Evolutionary conservation across 2,113 vertebrate genomes (phyloP).

Genomic region (Leptosomus discolor): DNA sequence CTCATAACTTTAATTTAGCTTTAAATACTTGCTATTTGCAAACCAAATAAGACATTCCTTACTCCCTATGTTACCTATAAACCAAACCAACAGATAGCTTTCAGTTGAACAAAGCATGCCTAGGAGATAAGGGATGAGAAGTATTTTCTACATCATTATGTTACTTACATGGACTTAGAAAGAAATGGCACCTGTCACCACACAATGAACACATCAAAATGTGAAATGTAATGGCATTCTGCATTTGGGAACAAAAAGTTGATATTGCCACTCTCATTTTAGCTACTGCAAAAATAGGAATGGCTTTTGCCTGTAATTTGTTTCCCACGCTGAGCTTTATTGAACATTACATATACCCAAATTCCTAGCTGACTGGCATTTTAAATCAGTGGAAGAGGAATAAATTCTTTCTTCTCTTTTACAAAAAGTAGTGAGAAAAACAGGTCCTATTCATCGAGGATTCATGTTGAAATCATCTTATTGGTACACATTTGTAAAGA

Average conservation of each 20-base stretch:
- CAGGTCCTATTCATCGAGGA: background rate
- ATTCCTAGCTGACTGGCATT: background rate
- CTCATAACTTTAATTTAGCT: constrained; percentile 37
- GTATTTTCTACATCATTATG: background rate
- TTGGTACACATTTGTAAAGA: background rate
- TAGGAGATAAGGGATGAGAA: background rate
- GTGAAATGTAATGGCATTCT: background rate
- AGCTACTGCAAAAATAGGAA: background rate
- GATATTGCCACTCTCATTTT: background rate
- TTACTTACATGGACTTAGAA: background rate
- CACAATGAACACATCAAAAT: background rate
- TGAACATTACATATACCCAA: background rate
- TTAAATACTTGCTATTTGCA: constrained; percentile 47
- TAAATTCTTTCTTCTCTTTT: background rate
- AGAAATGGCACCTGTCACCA: background rate
- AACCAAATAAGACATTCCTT: constrained; percentile 35
- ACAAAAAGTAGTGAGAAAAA: background rate
- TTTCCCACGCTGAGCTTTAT: background rate
- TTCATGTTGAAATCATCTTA: background rate
- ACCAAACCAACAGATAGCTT: constrained; percentile 22
- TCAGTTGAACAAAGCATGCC: background rate
- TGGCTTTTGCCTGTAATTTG: background rate
- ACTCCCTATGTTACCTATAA: background rate
- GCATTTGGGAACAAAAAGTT: background rate
- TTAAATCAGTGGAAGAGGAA: background rate